Evolutionary conservation across 2,113 vertebrate species (phyloP).

Genomic region (Anhinga rufa): DNA sequence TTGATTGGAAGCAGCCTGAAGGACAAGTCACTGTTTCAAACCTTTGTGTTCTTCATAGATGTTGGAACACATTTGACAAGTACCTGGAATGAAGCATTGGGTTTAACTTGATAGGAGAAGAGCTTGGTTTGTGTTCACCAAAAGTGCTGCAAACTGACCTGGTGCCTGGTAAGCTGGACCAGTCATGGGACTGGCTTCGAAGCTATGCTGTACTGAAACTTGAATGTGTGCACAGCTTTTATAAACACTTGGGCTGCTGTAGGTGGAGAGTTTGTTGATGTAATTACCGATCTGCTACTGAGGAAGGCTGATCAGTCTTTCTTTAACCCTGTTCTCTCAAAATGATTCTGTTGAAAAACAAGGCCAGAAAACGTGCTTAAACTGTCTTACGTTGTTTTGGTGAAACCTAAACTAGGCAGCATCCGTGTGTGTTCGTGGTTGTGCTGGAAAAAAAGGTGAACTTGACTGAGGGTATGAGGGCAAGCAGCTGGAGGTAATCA

Average conservation of each 20-base stretch:
- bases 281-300: background rate
- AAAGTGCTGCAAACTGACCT: background rate
- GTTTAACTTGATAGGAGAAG: background rate
- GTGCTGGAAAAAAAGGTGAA: background rate
- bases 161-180: background rate
- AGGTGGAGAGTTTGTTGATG: background rate
- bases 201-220: background rate
- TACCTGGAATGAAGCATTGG: background rate
- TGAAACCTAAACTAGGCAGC: background rate
- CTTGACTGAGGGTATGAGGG: background rate
- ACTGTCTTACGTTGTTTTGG: background rate
- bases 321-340: rapidly evolving
- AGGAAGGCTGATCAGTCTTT: background rate
- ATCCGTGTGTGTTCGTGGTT: background rate
- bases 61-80: background rate
- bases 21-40: background rate
- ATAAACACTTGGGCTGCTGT: background rate
- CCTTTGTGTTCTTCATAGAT: background rate
- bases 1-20: background rate
- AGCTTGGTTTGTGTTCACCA: background rate
- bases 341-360: background rate
- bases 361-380: background rate
- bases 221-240: background rate
- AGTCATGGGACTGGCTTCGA: background rate
- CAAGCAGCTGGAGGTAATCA: background rate